Evolutionary conservation across 2,888 invertebrate species (phyloP).

Genomic region (Hirtodrosophila trivittata): DNA sequence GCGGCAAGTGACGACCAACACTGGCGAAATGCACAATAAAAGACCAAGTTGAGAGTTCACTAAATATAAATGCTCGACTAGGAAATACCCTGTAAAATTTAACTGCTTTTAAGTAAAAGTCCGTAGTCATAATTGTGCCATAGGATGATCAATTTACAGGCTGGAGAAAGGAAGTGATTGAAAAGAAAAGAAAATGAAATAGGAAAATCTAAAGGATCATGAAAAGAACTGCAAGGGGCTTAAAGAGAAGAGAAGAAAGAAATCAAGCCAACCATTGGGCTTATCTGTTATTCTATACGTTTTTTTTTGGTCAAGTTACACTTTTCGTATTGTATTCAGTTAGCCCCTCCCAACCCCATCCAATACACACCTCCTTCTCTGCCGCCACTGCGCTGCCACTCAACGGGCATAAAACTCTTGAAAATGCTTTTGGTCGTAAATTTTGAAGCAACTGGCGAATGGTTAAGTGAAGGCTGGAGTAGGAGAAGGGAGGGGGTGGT

Average conservation of each 20-base stretch:
- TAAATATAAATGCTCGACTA: not conserved
- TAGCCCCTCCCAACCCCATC: too few relatives aligned
- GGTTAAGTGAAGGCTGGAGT: not conserved
- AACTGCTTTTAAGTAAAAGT: too few relatives aligned
- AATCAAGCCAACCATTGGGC: too few relatives aligned
- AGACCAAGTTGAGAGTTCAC: not conserved
- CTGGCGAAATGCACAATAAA: conserved; percentile 15
- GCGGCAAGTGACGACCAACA: conserved; percentile 34
- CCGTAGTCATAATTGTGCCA: too few relatives aligned
- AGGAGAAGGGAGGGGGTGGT: conserved; percentile 5
- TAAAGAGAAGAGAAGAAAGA: conserved; percentile 8
- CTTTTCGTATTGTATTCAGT: too few relatives aligned
- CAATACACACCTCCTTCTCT: too few relatives aligned
- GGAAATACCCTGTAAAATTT: not conserved
- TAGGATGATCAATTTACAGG: not conserved
- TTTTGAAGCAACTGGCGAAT: conserved; percentile 69
- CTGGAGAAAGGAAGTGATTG: too few relatives aligned
- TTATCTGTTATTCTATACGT: too few relatives aligned
- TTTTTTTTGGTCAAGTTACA: too few relatives aligned
- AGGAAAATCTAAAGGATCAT: too few relatives aligned
- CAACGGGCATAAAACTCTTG: conserved; percentile 75
- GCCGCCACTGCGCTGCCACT: conserved; percentile 45
- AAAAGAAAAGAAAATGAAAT: too few relatives aligned
- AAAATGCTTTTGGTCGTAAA: conserved; percentile 78
- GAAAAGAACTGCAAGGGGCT: too few relatives aligned